A percentile compares a stretch with the other conserved stretches of the same genome.
Conservation (phyloP, 2,888 invertebrate species). For the Blera fallax region DNA sequence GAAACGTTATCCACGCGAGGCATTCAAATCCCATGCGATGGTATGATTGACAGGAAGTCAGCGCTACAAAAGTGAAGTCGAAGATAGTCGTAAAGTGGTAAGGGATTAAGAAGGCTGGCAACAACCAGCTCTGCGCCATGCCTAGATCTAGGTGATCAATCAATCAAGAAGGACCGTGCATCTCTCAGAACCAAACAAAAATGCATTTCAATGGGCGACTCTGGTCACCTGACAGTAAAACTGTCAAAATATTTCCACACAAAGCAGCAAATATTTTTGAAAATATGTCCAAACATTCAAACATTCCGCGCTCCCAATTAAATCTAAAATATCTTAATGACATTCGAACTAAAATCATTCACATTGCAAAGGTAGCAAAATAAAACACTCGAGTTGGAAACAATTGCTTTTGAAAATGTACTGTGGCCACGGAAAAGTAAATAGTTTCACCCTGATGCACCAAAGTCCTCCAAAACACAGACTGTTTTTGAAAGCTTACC, state of each 20-base stretch:
- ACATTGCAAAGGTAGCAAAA: background rate
- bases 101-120: too few species aligned
- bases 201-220: too few species aligned
- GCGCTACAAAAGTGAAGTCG: too few species aligned
- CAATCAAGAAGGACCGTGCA: too few species aligned
- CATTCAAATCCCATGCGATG: too few species aligned
- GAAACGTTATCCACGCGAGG: too few species aligned
- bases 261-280: background rate
- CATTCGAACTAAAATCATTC: conserved; percentile 42
- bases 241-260: background rate
- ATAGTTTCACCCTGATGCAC: conserved; percentile 7
- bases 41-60: too few species aligned
- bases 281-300: conserved; percentile 22
- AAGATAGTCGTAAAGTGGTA: too few species aligned
- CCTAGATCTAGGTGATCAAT: too few species aligned
- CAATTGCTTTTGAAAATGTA: conserved; percentile 18
- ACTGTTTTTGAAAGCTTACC: conserved; percentile 13
- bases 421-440: background rate
- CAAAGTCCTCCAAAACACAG: background rate
- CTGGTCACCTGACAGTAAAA: background rate
- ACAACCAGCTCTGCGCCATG: too few species aligned
- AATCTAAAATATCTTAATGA: conserved; percentile 24
- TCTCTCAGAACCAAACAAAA: too few species aligned
- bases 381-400: background rate
- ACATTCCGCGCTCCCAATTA: background rate